phyloP scores from a whole-genome alignment of 2,113 vertebrate genomes.

The Lathamus discolor region DNA sequence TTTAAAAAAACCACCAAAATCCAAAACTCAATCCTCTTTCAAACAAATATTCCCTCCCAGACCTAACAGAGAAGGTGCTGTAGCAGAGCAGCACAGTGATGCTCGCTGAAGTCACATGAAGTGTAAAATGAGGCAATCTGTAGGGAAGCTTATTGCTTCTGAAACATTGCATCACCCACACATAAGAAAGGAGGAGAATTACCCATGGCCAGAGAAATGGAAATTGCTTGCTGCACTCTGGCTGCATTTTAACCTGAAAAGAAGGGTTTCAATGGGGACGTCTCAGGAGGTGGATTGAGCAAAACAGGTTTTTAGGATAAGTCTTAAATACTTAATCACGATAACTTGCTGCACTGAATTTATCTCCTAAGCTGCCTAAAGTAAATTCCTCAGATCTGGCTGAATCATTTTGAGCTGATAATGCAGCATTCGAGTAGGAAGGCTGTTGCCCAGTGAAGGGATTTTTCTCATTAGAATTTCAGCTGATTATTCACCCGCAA shows the following conservation, averaged over 20 bases:
- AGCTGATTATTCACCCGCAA: constrained; percentile 20
- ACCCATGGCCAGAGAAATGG: neutral
- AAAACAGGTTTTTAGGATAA: constrained; percentile 28
- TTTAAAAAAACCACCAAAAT: neutral
- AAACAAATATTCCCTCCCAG: neutral
- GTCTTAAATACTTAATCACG: constrained; percentile 35
- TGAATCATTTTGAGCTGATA: constrained; percentile 53
- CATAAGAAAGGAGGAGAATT: neutral
- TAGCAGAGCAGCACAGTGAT: accelerated
- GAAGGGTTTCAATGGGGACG: neutral
- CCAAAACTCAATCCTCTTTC: neutral
- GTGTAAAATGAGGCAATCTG: neutral
- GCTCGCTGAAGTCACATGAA: neutral
- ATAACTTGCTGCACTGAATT: constrained; percentile 40
- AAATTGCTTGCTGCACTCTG: neutral
- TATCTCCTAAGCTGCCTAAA: constrained; percentile 56
- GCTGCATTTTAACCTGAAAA: neutral
- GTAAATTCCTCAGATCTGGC: constrained; percentile 42
- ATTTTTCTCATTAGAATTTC: constrained; percentile 46
- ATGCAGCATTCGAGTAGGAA: neutral
- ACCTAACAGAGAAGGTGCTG: neutral
- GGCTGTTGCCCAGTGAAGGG: constrained; percentile 27
- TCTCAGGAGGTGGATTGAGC: neutral
- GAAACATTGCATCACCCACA: neutral
- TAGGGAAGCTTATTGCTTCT: neutral